phyloP scores from a whole-genome alignment of 2,888 invertebrate species.

The Stratiomys singularior region DNA sequence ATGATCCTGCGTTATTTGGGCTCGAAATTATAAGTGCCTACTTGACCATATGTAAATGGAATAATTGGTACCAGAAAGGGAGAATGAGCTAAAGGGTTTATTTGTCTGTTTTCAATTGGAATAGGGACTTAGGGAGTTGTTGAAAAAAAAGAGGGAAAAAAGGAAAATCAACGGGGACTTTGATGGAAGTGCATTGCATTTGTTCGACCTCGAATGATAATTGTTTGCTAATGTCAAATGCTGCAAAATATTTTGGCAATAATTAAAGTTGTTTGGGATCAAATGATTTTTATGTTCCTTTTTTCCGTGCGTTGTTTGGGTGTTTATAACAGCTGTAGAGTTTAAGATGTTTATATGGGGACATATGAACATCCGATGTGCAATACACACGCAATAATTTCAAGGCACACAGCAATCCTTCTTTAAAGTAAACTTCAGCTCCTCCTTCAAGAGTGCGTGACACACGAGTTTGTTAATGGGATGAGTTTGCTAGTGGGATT shows the following conservation, averaged over 20 bases:
- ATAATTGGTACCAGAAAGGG: not conserved
- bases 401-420: not conserved
- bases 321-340: too few relatives aligned
- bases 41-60: slow-evolving; percentile 40
- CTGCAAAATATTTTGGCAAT: too few relatives aligned
- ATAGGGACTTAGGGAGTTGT: slow-evolving; percentile 28
- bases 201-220: slow-evolving; percentile 12
- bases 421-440: slow-evolving; percentile 28
- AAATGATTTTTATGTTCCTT: too few relatives aligned
- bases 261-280: too few relatives aligned
- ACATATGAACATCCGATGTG: not conserved
- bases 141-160: slow-evolving; percentile 8
- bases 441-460: not conserved
- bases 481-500: not conserved
- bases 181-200: slow-evolving; percentile 13
- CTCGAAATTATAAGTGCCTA: slow-evolving; percentile 31
- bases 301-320: too few relatives aligned
- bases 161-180: not conserved
- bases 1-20: slow-evolving; percentile 18
- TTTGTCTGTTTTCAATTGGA: slow-evolving; percentile 4
- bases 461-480: not conserved
- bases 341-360: not conserved
- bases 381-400: not conserved
- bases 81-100: slow-evolving; percentile 9
- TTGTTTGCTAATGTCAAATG: not conserved